phyloP scores from a whole-genome alignment of 2,797 vertebrate species.

The Pterois miles region DNA sequence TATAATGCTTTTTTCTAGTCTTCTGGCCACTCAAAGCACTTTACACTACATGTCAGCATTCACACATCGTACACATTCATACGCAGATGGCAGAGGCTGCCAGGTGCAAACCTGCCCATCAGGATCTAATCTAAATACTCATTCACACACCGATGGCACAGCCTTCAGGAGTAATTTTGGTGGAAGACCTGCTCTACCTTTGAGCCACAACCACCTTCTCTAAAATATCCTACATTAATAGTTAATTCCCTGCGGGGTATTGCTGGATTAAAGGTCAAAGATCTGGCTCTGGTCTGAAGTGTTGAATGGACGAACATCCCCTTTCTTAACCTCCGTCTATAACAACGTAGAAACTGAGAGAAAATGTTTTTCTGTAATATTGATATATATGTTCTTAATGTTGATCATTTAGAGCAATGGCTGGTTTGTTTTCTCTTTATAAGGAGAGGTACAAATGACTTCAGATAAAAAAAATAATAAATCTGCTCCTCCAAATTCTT shows the following conservation, averaged over 20 bases:
- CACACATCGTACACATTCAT: not conserved
- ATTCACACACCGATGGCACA: not conserved
- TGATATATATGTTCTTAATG: not conserved
- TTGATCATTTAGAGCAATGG: not conserved
- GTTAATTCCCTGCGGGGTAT: not conserved
- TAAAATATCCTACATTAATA: not conserved
- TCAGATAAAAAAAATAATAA: slow-evolving; percentile 27
- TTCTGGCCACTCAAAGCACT: too few species aligned
- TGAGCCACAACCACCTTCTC: not conserved
- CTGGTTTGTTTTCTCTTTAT: not conserved
- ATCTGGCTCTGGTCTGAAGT: not conserved
- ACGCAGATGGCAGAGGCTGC: not conserved
- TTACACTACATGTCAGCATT: too few species aligned
- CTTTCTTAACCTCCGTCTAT: not conserved
- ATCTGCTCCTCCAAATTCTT: slow-evolving; percentile 7
- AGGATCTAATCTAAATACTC: not conserved
- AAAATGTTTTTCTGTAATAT: not conserved
- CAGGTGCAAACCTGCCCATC: not conserved
- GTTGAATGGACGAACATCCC: not conserved
- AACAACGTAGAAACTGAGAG: not conserved
- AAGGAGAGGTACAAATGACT: not conserved
- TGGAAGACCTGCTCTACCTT: not conserved
- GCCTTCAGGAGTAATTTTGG: not conserved
- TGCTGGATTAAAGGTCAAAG: not conserved
- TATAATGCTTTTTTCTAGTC: too few species aligned